Evolutionary conservation across 1,140 invertebrate species (phyloP), one percentile per base, ranked within the genome.

Genomic region (Drosophila seguyi): DNA sequence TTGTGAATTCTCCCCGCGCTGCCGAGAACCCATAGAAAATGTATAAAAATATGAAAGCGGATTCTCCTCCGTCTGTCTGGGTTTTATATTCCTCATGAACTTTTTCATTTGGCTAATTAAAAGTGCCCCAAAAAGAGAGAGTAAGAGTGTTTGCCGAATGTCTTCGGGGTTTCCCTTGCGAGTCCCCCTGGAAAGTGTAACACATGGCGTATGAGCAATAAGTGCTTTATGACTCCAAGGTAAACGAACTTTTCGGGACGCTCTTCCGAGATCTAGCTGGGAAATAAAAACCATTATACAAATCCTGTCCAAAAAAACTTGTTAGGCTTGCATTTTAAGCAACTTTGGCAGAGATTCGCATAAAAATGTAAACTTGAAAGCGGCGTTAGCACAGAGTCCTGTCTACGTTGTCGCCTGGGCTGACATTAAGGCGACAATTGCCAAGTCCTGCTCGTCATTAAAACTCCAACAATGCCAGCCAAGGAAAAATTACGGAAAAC

Each of bases 81-180:
- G 59, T 45, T 79, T 86, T 55, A 78, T 79, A 86, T 85, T 90
- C 39, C 27, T 79, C n/a, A 20, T 85, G 60, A 90, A 90, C 78
- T 90, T 90, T 90, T 90, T 90, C 85, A 90, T 90, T 90, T 85
- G 85, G 78, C 86, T 90, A 90, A 90, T 90, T 90, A 90, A 90
- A 90, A 90, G 81, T 90, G 67, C 84, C 79, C 72, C 52, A 42
- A 47, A 25, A 25, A 55, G 55, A 25, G 29, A 50, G 18, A 75
- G 50, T 39, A 34, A 73, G 55, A 74, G 69, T 74, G 69, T 74
- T 72, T 82, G 74, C 76, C 58, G 56, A 50, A 50, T 68, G 78
- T 87, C 75, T 79, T 74, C 29, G 79, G 82, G 80, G 85, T 88
- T n/a, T n/a, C n/a, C n/a, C 79, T 47, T 48, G 18, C 42, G n/a